Evolutionary conservation across 2,888 invertebrate genomes (phyloP).

Genomic region (Luffia ferchaultella): DNA sequence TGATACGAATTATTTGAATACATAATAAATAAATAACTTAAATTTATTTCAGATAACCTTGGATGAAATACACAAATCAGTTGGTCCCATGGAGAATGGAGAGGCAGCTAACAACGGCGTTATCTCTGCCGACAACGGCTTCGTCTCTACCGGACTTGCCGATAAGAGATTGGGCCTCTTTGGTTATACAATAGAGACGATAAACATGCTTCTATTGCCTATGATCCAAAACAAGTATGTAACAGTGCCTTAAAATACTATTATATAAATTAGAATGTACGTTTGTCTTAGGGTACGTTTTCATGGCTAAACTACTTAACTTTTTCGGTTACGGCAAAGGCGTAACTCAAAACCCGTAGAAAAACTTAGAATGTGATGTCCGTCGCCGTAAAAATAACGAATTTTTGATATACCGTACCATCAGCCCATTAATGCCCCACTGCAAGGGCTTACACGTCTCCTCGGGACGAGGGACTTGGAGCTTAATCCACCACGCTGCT

Average conservation of each 20-base stretch:
- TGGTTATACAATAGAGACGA: constrained; percentile 94
- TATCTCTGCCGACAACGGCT: constrained; percentile 33
- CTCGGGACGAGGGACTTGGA: too few species aligned
- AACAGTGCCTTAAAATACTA: not conserved
- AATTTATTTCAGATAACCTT: constrained; percentile 73
- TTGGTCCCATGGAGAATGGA: constrained; percentile 29
- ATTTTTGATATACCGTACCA: too few species aligned
- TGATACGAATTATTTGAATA: too few species aligned
- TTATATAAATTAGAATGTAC: not conserved
- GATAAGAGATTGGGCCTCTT: constrained; percentile 91
- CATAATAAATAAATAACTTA: too few species aligned
- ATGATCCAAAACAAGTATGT: constrained; percentile 94
- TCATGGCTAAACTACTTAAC: not conserved
- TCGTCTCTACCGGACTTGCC: constrained; percentile 56
- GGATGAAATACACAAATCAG: constrained; percentile 75
- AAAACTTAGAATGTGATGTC: too few species aligned
- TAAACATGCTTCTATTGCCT: constrained; percentile 91
- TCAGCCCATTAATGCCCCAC: too few species aligned
- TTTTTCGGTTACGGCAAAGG: too few species aligned
- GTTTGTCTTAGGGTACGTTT: not conserved
- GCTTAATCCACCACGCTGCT: too few species aligned
- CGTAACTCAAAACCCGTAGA: too few species aligned
- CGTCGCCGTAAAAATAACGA: too few species aligned
- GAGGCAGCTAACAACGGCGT: constrained; percentile 28
- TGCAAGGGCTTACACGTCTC: too few species aligned